Conservation (phyloP, 2,797 vertebrate genomes). For the Xiphophorus birchmanni region DNA sequence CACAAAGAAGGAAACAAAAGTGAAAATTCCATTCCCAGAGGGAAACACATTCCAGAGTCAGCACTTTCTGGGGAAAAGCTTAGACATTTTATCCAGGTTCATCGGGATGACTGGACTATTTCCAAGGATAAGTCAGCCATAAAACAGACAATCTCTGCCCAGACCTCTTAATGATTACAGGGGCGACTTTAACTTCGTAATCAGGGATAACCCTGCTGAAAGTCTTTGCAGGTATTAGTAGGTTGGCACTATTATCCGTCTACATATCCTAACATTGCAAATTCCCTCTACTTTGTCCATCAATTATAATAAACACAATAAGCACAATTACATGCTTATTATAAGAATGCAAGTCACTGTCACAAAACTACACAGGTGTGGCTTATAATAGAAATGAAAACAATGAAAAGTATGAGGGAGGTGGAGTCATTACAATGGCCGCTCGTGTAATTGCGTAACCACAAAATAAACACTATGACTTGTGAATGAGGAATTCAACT, state of each 20-base stretch:
- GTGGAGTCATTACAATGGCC: not conserved
- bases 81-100: constrained; percentile 57
- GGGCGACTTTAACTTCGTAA: constrained; percentile 31
- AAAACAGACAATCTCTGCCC: constrained; percentile 35
- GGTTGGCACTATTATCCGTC: not conserved
- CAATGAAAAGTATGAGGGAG: not conserved
- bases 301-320: not conserved
- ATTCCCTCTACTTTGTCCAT: not conserved
- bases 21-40: constrained; percentile 46
- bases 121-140: constrained; percentile 51
- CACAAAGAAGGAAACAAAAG: constrained; percentile 43
- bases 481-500: not conserved
- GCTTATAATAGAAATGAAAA: not conserved
- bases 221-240: not conserved
- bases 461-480: not conserved
- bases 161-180: constrained; percentile 51
- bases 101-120: constrained; percentile 48
- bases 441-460: not conserved
- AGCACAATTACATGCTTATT: not conserved
- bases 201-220: not conserved
- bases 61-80: constrained; percentile 34
- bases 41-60: constrained; percentile 45
- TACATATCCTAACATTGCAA: not conserved
- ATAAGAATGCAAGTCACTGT: not conserved
- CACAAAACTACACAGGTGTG: not conserved